These are phyloP conservation scores for Nematostella vectensis DNA, from an alignment of 92 coral and sea anemone genomes.

Conservation along the genomic window DNA sequence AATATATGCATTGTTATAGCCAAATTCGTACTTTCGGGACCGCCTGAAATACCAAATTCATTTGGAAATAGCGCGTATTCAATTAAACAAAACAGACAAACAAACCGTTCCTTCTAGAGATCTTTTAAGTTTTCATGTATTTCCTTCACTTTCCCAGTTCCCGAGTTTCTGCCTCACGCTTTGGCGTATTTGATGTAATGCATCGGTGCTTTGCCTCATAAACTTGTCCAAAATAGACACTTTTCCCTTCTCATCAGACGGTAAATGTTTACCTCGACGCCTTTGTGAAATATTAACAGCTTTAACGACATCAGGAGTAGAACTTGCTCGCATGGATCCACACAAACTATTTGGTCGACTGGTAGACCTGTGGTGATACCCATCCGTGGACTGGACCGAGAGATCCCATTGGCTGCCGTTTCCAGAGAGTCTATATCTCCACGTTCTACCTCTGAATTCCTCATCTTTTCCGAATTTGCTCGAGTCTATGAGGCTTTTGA, in stretches of 20 bases:
- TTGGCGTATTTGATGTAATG: conserved; percentile 60
- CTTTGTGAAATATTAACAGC: conserved; percentile 10
- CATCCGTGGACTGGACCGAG: conserved; percentile 34
- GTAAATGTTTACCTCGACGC: conserved; percentile 53
- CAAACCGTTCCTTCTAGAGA: no score
- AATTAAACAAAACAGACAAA: no score
- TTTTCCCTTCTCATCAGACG: conserved; percentile 37
- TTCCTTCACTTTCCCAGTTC: conserved; percentile 27
- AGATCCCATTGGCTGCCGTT: conserved; percentile 78
- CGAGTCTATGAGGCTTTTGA: conserved; percentile 67
- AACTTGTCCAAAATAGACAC: conserved; percentile 48
- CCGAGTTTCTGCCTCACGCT: conserved; percentile 65
- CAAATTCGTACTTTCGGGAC: no score
- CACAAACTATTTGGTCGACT: conserved; percentile 9
- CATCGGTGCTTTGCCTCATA: conserved; percentile 79
- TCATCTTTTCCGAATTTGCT: conserved; percentile 38
- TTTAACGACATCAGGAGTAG: conserved; percentile 58
- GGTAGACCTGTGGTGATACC: conserved; percentile 17
- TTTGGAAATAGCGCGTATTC: no score
- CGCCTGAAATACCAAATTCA: no score
- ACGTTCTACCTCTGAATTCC: conserved; percentile 15
- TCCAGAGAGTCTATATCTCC: conserved; percentile 41
- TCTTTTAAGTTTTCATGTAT: no score
- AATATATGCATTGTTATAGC: no score
- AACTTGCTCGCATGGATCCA: conserved; percentile 19